Evolutionary conservation across 2,888 invertebrate genomes (phyloP).

Genomic region (Subacronicta megacephala): DNA sequence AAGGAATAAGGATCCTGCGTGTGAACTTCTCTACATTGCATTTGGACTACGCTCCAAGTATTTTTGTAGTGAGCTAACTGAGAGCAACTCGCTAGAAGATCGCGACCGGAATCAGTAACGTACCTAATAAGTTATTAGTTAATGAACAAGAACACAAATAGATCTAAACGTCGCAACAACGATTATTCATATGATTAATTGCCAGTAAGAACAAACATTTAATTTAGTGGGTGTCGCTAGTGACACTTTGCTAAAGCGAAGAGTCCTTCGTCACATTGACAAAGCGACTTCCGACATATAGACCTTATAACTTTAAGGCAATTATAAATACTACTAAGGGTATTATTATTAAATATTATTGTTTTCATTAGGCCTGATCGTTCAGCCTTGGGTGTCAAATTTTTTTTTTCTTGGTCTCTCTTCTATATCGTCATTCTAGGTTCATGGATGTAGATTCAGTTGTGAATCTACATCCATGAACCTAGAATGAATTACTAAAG

Average conservation of each 20-base stretch:
- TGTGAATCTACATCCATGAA: too few relatives aligned
- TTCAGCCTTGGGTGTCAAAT: too few relatives aligned
- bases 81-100: not conserved
- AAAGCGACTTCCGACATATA: slow-evolving; percentile 11
- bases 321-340: not conserved
- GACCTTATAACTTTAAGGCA: not conserved
- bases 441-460: too few relatives aligned
- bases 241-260: slow-evolving; percentile 16
- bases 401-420: too few relatives aligned
- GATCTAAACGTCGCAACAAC: slow-evolving; percentile 6
- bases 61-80: too few relatives aligned
- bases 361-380: too few relatives aligned
- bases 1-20: too few relatives aligned
- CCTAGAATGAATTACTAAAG: too few relatives aligned
- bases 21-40: too few relatives aligned
- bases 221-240: slow-evolving; percentile 14
- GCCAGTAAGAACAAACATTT: slow-evolving; percentile 31
- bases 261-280: slow-evolving; percentile 22
- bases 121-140: not conserved
- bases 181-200: slow-evolving; percentile 40
- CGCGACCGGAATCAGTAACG: not conserved
- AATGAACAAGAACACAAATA: slow-evolving; percentile 21
- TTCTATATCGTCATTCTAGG: too few relatives aligned
- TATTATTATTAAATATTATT: too few relatives aligned
- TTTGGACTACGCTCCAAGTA: too few relatives aligned